Evolutionary conservation across 2,888 invertebrate species (phyloP), one percentile per base, ranked within the genome.

Genomic region (Meteorus cinctellus): DNA sequence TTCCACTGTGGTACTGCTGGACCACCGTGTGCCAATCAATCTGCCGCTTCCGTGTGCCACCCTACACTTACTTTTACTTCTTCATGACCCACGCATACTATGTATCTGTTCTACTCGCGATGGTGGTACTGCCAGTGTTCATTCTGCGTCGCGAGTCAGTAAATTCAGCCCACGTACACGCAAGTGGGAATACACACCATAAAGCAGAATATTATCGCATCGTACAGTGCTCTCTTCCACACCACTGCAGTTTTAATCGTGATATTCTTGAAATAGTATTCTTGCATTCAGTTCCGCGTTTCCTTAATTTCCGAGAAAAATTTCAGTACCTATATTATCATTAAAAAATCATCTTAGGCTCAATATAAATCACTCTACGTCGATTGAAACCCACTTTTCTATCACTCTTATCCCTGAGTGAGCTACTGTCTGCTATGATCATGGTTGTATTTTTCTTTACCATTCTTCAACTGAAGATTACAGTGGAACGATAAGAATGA

Each of bases 381-480:
- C 48, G 19, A 27, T 55, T 16, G 27, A 60, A 29, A 34, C 34
- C 5, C 34, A 41, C 36, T 59, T 60, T 60, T 34, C 55, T 19
- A 29, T 62, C 31, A 29, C 16, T 62, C 31, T 31, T 62, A 29
- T 31, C 27, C 2, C 2, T 19, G 0, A 55, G 19, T n/a, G 2
- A 60, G 83, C 83, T 83, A 84, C 82, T 81, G 85, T 83, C 81
- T 82, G 81, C 81, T 83, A 84, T 84, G 83, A 84, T 83, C 83
- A 81, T 78, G 74, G 81, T 79, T 79, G 83, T 81, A 85, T 86
- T 86, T 86, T 86, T 85, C 31, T 62, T 6, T n/a, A 29, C 31
- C 31, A 29, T 16, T 16, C 59, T 31, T 2, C 68, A 74, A 76
- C 51, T 73, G 72, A 78, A 84, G 86, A 86, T 86, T 79, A 78